phyloP scores from a whole-genome alignment of 1,140 invertebrate genomes.

The Colletes latitarsis region DNA sequence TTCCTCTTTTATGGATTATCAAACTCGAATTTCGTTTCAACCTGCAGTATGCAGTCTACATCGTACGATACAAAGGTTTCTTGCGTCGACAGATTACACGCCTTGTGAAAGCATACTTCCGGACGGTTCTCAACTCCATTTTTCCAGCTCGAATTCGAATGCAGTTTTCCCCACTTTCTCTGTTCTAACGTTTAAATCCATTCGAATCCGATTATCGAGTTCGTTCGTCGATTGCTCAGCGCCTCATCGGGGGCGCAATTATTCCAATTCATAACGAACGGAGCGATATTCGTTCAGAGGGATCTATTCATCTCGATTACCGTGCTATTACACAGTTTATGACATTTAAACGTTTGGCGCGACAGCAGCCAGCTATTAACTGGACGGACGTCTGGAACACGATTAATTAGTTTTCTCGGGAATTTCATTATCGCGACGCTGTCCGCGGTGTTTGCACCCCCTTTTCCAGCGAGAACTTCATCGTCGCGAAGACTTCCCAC shows the following conservation, averaged over 20 bases:
- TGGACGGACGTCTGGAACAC: slow-evolving; percentile 44
- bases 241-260: neutral
- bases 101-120: neutral
- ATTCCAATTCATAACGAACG: neutral
- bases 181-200: neutral
- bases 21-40: neutral
- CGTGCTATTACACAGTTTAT: slow-evolving; percentile 2
- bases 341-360: neutral
- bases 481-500: neutral
- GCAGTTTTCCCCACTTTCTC: too few relatives aligned
- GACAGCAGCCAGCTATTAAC: slow-evolving; percentile 28
- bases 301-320: slow-evolving; percentile 24
- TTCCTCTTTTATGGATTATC: neutral
- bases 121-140: neutral
- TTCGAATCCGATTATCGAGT: neutral
- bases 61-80: too few relatives aligned
- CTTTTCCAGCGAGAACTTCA: neutral
- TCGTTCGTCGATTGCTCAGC: neutral
- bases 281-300: neutral
- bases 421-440: slow-evolving; percentile 49
- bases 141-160: neutral
- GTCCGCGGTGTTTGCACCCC: neutral
- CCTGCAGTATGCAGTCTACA: too few relatives aligned
- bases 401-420: slow-evolving; percentile 63
- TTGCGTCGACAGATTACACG: neutral